Percentiles rank a stretch among this genome's conserved stretches.
phyloP scores from a whole-genome alignment of 1,140 invertebrate genomes.

The Drosophila sucinea region DNA sequence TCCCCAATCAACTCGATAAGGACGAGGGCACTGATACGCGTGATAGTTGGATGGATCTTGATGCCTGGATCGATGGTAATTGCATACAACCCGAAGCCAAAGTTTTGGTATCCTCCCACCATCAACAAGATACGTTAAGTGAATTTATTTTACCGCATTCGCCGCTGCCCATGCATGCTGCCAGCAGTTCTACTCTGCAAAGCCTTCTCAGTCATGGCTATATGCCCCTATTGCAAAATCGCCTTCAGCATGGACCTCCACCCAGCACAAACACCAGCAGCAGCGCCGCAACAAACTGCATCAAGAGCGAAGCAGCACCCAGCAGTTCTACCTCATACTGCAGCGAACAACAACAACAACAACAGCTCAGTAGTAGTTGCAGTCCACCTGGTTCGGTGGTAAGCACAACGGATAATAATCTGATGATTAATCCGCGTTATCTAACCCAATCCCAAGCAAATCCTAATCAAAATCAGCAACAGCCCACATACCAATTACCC shows the following conservation, averaged over 20 bases:
- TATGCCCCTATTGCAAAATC: slow-evolving; percentile 89
- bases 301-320: slow-evolving; percentile 87
- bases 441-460: slow-evolving; percentile 77
- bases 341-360: slow-evolving; percentile 85
- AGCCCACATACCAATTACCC: slow-evolving; percentile 51
- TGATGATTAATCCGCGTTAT: slow-evolving; percentile 85
- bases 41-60: slow-evolving; percentile 92
- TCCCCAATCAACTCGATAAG: slow-evolving; percentile 87
- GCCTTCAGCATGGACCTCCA: slow-evolving; percentile 88
- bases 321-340: slow-evolving; percentile 89
- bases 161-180: slow-evolving; percentile 84
- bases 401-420: slow-evolving; percentile 87
- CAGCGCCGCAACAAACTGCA: slow-evolving; percentile 22
- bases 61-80: slow-evolving; percentile 91
- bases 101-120: slow-evolving; percentile 84
- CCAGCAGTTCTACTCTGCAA: slow-evolving; percentile 87
- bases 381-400: slow-evolving; percentile 86
- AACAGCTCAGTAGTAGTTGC: slow-evolving; percentile 84
- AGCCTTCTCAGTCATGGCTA: slow-evolving; percentile 90
- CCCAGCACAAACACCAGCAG: slow-evolving; percentile 6
- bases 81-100: slow-evolving; percentile 86
- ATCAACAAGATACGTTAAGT: slow-evolving; percentile 85
- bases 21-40: slow-evolving; percentile 86
- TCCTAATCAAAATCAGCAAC: slow-evolving; percentile 64
- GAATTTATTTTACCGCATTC: slow-evolving; percentile 88